Base-by-base conservation (phyloP, 2,113 vertebrate genomes). In the Syngnathus scovelli region DNA sequence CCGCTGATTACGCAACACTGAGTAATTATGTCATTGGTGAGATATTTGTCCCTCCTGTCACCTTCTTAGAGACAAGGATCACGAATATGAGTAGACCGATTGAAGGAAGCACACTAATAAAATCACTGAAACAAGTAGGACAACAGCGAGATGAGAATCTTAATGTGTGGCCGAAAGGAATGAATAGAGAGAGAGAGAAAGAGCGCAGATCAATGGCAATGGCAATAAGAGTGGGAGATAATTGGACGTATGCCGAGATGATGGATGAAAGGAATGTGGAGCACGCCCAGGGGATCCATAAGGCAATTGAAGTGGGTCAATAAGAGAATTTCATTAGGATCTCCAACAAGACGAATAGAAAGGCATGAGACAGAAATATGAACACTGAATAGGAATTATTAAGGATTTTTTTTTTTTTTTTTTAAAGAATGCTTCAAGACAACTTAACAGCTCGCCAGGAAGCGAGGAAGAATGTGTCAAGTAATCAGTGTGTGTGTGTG, bases 241-340 rank as follows among this genome's bases (percentile, higher is more conserved):
- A 73, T 59, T 70, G 27, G 60, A 67, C 11, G 51, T 27, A 61
- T 8, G 16, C 59, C 18, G 18, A 33, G 60, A 67, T 43, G 38
- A 16, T 9, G 43, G 61, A 61, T 69, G 48, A 64, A 71, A 70
- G 54, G 46, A 56, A 64, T 64, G 56, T 18, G 62, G 69, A 54
- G 68, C 54, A 49, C 44, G 66, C 73, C 38, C 68, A 74, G 54
- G 70, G 72, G 63, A 69, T 19, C 67, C 49, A 66, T 77, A 72
- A 78, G 63, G 69, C 43, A 74, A 72, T 63, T 71, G 15, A 33
- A 77, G 12, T 46, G 18, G 58, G 66, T 77, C 59, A 61, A 83
- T 78, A 76, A 71, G 70, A 68, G 36, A 74, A 78, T 56, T 75
- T 84, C 64, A 85, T 86, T 83, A 72, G 55, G 55, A 67, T 76